Evolutionary conservation across 2,888 invertebrate species (phyloP).

Genomic region (Erebia aethiops): DNA sequence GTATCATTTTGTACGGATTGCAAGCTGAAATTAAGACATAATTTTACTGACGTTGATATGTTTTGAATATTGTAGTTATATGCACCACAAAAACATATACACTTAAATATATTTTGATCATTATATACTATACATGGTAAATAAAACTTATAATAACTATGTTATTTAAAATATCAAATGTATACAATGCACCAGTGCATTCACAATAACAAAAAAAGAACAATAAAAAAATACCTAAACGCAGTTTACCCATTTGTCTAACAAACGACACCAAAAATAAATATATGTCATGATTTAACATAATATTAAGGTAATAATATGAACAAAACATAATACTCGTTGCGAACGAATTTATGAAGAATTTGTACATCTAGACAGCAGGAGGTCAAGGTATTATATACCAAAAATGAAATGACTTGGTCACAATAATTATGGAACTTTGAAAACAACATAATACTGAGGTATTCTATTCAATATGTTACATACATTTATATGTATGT

Average conservation of each 20-base stretch:
- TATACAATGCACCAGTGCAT: constrained; percentile 58
- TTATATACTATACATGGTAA: constrained; percentile 4
- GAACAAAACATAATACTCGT: constrained; percentile 65
- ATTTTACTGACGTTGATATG: constrained; percentile 2
- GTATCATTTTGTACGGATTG: background rate
- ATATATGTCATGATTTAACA: constrained; percentile 78
- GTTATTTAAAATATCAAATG: constrained; percentile 29
- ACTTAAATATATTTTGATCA: background rate
- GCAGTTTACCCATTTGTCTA: constrained; percentile 21
- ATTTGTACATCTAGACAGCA: constrained; percentile 73
- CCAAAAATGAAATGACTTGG: constrained; percentile 39
- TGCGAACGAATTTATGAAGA: constrained; percentile 48
- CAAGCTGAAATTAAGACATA: too few relatives aligned
- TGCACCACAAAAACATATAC: constrained; percentile 7
- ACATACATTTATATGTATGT: constrained; percentile 6
- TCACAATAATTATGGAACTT: constrained; percentile 29
- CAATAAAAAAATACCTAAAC: constrained; percentile 47
- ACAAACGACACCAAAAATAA: constrained; percentile 61
- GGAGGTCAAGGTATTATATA: constrained; percentile 43
- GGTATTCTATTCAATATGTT: constrained; percentile 35
- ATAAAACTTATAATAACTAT: constrained; percentile 15
- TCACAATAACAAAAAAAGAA: background rate
- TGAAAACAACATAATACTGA: constrained; percentile 43
- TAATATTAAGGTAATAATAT: constrained; percentile 51
- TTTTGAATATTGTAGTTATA: background rate